These are phyloP conservation scores for Scartelaos histophorus DNA, from an alignment of 2,113 vertebrate species.

Conservation along the genomic window DNA sequence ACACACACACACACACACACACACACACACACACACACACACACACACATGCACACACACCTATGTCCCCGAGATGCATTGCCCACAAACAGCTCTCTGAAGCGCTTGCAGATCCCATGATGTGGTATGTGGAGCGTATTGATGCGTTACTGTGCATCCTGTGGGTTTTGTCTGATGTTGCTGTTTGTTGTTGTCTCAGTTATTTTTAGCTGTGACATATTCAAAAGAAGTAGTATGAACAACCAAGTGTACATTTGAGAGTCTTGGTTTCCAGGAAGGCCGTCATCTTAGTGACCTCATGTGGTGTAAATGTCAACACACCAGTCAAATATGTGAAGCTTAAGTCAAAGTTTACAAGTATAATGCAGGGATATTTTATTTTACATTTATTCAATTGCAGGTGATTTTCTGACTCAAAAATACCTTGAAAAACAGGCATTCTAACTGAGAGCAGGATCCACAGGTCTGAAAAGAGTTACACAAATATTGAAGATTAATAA, in stretches of 20 bases:
- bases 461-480: no score
- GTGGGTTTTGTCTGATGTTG: constrained; percentile 57
- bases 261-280: constrained; percentile 23
- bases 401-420: no score
- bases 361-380: no score
- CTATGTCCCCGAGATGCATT: no score
- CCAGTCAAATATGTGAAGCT: not conserved
- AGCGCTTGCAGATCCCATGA: constrained; percentile 61
- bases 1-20: constrained; percentile 23
- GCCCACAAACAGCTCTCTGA: constrained; percentile 48
- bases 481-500: no score
- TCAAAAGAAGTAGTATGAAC: constrained; percentile 16
- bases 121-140: constrained; percentile 48
- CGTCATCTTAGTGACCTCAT: constrained; percentile 8
- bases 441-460: no score
- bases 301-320: not conserved
- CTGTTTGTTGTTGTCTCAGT: constrained; percentile 45
- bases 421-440: no score
- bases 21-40: constrained; percentile 46
- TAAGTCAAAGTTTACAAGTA: not conserved
- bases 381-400: no score
- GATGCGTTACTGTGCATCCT: constrained; percentile 60
- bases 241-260: constrained; percentile 10
- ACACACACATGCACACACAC: constrained; percentile 21
- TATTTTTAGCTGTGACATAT: constrained; percentile 39